Evolutionary conservation across 2,797 vertebrate genomes (phyloP), one percentile per base, ranked within the genome.

Genomic region (Lagocephalus sceleratus): DNA sequence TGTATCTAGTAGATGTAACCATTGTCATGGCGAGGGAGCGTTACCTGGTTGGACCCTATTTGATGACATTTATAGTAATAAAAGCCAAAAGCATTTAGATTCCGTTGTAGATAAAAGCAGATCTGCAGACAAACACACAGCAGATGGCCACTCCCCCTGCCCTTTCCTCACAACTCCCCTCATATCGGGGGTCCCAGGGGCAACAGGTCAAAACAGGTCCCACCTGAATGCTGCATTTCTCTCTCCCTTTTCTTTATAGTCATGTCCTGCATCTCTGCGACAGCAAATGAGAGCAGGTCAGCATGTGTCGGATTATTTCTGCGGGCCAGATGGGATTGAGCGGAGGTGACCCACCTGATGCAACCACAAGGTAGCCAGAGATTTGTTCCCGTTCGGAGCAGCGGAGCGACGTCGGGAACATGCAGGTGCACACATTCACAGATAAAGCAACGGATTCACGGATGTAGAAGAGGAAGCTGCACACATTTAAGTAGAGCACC

Each of bases 181-280:
- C 62, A 64, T 73, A 75, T 78, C 73, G 50, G 49, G 49, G 58
- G 78, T 78, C 77, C 80, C 73, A 39, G 61, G 85, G 82, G 84
- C 76, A 88, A 87, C 85, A 87, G 88, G 88, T 88, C 82, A 83
- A 87, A 81, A 81, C 85, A 75, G 83, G 83, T 85, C 84, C 87
- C 87, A 87, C 84, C 84, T 88, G 85, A 86, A 81, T 45, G 5
- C 65, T 68, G 65, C 76, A 72, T 78, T 73, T 81, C 65, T 66
- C 62, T 59, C 58, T 46, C 41, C 43, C 63, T 66, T 63, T 61
- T 81, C 76, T 79, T 76, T 76, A 72, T 70, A 68, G 73, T 71
- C 57, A 19, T 46, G 63, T 61, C 60, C 60, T 42, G 56, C 60
- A 14, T 35, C 51, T 60, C 47, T 68, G 43, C 66, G 57, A 73